Evolutionary conservation across 2,888 invertebrate genomes (phyloP).

Genomic region (Norana najaformis): DNA sequence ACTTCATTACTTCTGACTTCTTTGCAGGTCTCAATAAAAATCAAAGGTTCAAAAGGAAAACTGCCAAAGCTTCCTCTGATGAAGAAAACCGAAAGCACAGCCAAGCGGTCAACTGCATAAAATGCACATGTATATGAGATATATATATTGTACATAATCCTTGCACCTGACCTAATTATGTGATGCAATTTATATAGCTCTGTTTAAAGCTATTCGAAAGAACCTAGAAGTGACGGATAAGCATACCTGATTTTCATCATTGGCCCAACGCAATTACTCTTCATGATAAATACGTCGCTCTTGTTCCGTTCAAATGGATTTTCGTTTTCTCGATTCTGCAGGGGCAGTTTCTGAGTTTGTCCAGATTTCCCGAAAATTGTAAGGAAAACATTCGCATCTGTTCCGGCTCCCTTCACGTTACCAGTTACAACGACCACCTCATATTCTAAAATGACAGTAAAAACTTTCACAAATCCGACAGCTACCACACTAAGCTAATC

Average conservation of each 20-base stretch:
- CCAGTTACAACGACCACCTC: slow-evolving; percentile 62
- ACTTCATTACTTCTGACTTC: too few species aligned
- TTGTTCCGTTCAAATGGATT: slow-evolving; percentile 50
- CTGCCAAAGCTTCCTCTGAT: slow-evolving; percentile 55
- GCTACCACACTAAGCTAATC: not conserved
- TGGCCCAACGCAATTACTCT: slow-evolving; percentile 59
- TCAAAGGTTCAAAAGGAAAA: slow-evolving; percentile 59
- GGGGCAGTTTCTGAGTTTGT: slow-evolving; percentile 54
- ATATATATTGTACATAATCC: too few species aligned
- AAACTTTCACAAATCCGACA: too few species aligned
- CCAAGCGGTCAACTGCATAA: slow-evolving; percentile 49
- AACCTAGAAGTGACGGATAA: too few species aligned
- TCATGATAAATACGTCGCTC: slow-evolving; percentile 57
- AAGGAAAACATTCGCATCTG: slow-evolving; percentile 60
- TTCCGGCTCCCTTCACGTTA: slow-evolving; percentile 55
- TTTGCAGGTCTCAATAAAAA: slow-evolving; percentile 55
- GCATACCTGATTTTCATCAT: slow-evolving; percentile 54
- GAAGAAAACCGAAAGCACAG: slow-evolving; percentile 51
- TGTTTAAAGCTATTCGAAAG: not conserved
- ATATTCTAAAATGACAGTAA: slow-evolving; percentile 54
- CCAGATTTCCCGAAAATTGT: slow-evolving; percentile 60
- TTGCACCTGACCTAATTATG: not conserved
- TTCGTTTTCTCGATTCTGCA: slow-evolving; percentile 50
- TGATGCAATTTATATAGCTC: not conserved
- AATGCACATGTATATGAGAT: too few species aligned